Conservation (phyloP, 2,113 vertebrate species). For the Antechinus flavipes region DNA sequence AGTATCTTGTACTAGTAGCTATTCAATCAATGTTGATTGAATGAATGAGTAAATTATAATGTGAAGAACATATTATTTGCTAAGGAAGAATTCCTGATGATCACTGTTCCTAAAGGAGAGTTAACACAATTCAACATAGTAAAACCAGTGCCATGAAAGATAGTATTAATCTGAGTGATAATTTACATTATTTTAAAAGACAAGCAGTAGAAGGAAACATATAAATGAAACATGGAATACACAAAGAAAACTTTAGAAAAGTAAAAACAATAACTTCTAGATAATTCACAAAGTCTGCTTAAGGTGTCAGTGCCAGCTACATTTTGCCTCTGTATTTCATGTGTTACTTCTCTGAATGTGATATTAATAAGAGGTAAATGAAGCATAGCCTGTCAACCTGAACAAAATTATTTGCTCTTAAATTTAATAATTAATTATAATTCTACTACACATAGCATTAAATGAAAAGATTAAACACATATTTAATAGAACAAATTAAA, state of each 20-base stretch:
- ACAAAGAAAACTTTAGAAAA: slow-evolving; percentile 27
- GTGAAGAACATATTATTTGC: slow-evolving; percentile 16
- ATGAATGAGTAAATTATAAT: neutral
- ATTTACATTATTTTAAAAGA: neutral
- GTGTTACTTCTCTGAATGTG: slow-evolving; percentile 20
- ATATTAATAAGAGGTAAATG: slow-evolving; percentile 48
- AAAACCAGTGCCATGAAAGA: neutral
- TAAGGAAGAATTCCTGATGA: slow-evolving; percentile 8
- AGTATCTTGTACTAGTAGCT: neutral
- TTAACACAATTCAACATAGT: neutral
- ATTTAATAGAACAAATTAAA: slow-evolving; percentile 61
- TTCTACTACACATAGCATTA: slow-evolving; percentile 59
- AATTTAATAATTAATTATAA: slow-evolving; percentile 53
- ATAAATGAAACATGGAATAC: neutral
- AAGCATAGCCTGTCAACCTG: neutral
- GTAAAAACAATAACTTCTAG: slow-evolving; percentile 19
- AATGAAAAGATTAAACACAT: slow-evolving; percentile 62
- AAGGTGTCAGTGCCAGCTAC: slow-evolving; percentile 23
- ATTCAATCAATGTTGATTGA: slow-evolving; percentile 8
- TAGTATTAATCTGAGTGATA: neutral
- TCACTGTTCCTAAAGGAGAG: neutral
- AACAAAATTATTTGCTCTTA: slow-evolving; percentile 54
- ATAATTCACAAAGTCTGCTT: neutral
- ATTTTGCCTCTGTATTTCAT: slow-evolving; percentile 12
- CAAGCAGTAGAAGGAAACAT: neutral